A percentile compares a stretch with the other conserved stretches of the same genome.
phyloP scores from a whole-genome alignment of 2,113 vertebrate species.

The Protobothrops mucrosquamatus region DNA sequence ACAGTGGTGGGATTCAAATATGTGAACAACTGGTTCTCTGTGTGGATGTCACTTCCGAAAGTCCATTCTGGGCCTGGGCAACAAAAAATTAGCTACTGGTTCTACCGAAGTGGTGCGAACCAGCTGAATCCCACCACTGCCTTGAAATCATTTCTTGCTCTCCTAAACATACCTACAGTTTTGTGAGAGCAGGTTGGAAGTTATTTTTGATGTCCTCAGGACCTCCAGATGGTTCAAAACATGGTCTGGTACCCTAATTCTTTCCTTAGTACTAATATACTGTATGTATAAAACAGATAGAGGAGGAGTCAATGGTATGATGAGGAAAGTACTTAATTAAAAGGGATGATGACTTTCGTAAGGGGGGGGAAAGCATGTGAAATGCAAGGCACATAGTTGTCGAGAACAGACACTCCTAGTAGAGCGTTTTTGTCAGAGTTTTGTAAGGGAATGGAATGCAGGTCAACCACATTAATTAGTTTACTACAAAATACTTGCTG shows the following conservation, averaged over 20 bases:
- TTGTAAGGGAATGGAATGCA: not conserved
- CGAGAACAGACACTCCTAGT: not conserved
- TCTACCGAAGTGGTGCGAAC: no score
- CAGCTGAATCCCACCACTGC: no score
- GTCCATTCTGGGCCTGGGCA: no score
- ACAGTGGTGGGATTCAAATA: no score
- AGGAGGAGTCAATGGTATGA: not conserved
- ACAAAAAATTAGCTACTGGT: no score
- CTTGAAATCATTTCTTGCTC: not conserved
- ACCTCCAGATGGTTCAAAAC: not conserved
- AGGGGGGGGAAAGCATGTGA: not conserved
- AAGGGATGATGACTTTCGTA: no score
- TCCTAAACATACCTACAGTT: not conserved
- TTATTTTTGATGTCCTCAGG: not conserved
- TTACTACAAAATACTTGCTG: not conserved
- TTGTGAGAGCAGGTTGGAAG: not conserved
- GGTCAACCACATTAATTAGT: not conserved
- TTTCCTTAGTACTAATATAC: not conserved
- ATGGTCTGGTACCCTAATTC: not conserved
- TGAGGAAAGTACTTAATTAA: not conserved
- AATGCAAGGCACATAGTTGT: no score
- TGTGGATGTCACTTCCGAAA: no score
- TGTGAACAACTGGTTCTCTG: no score
- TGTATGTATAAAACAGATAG: no score
- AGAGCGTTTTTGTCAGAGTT: not conserved